Base-by-base conservation (phyloP, 2,113 vertebrate genomes). In the Orcinus orca region DNA sequence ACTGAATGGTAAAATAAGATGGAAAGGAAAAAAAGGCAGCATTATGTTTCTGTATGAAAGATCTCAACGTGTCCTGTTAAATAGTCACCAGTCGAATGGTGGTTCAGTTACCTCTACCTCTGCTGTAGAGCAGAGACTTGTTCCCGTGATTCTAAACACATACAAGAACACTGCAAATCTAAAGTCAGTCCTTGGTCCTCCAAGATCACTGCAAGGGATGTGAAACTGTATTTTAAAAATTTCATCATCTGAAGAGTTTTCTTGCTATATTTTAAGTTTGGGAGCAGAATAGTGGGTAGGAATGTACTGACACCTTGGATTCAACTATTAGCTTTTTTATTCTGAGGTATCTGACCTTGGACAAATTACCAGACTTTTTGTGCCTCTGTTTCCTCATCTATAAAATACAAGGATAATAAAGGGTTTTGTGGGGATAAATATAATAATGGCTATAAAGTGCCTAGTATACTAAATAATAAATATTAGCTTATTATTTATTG, bases 1-100 rank as follows among this genome's bases (percentile, higher is more conserved):
- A 88, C 29, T 89, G 21, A 96, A 80, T 86, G 47, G 9, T 74
- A 91, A 89, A 96, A 68, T 86, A 71, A 95, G 55, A 36, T 13
- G 50, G n/a, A 87, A 90, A 90, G 4, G 29, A 62, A 87, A 87
- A 58, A 38, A 23, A 8, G n/a, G 67, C 13, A 80, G 26, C 31
- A 83, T 70, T 44, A 12, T 26, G 13, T 15, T 88, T 50, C 10
- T 26, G 0, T 77, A 50, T 68, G 53, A 96, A 74, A 50, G 13
- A 92, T 70, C n/a, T 90, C n/a, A 80, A 15, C 0, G 9, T 33
- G 26, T 55, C 8, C 9, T 20, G 73, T 74, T 87, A 70, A 70
- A 58, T 47, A 80, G 33, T 92, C 77, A 83, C 11, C 68, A 71
- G 38, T 3, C 44, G 31, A 85, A 38, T 53, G 26, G 7, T 63